These are phyloP conservation scores for Syngnathoides biaculeatus DNA, from an alignment of 2,113 vertebrate genomes.

Conservation along the genomic window DNA sequence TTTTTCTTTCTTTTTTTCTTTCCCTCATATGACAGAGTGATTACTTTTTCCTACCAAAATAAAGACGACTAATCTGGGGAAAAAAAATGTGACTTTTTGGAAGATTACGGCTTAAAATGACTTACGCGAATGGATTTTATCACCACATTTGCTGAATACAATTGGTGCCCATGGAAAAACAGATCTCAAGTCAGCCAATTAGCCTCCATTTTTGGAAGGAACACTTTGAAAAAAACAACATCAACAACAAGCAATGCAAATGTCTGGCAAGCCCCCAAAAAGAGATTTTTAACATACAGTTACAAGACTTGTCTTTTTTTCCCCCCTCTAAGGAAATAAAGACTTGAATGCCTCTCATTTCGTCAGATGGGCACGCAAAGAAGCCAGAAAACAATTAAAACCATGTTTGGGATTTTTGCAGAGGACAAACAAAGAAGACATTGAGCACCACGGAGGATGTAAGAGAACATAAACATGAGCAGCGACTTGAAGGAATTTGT, in stretches of 20 bases:
- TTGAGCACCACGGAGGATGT: constrained; percentile 22
- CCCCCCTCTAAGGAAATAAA: neutral
- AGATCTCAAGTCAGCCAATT: neutral
- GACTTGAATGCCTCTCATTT: constrained; percentile 42
- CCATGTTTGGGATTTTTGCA: constrained; percentile 37
- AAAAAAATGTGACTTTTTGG: neutral
- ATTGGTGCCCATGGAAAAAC: neutral
- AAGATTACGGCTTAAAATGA: neutral
- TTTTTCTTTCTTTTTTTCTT: neutral
- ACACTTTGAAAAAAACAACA: neutral
- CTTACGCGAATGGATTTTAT: neutral
- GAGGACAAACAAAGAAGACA: constrained; percentile 21
- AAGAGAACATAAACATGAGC: neutral
- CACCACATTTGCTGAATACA: neutral
- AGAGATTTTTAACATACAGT: neutral
- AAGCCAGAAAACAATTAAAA: constrained; percentile 60
- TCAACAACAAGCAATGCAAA: constrained; percentile 9
- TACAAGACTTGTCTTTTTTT: neutral
- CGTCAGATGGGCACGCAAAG: constrained; percentile 29
- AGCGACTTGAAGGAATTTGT: neutral
- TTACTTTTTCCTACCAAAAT: neutral
- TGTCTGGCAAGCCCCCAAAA: neutral
- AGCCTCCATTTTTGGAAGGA: neutral
- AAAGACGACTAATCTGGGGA: neutral
- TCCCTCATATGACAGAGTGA: neutral